These are phyloP conservation scores for Aurelia sp. DNA, from an alignment of 30 jellyfish, hydroid and myxozoan genomes.

Conservation along the genomic window DNA sequence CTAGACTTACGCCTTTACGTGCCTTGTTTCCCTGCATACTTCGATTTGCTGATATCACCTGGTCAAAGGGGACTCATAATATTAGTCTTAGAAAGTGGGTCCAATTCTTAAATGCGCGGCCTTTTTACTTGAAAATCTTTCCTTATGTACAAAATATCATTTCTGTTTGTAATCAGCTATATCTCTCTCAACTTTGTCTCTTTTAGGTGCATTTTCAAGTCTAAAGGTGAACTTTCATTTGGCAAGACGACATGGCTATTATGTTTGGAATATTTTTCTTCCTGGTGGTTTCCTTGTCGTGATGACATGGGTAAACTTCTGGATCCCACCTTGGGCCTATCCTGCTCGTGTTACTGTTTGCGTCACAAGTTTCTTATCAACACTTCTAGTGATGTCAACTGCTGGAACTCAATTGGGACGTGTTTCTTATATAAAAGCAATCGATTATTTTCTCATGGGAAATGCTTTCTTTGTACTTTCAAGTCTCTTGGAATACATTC, in stretches of 20 bases:
- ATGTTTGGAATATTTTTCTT: conserved; percentile 46
- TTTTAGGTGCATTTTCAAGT: conserved; percentile 52
- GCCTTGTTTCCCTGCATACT: no score
- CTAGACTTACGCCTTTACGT: no score
- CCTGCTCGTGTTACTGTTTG: conserved; percentile 62
- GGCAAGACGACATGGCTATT: conserved; percentile 21
- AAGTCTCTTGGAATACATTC: conserved; percentile 31
- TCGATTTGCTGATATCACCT: no score
- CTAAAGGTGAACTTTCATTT: conserved; percentile 37
- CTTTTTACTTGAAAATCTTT: no score
- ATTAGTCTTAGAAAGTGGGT: no score
- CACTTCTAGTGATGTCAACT: conserved; percentile 40
- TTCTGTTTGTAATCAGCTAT: no score
- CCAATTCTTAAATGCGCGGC: no score
- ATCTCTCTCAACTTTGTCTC: not conserved
- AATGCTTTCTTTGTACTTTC: conserved; percentile 23
- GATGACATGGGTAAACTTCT: conserved; percentile 51
- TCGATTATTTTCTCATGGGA: conserved; percentile 47
- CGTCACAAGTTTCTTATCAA: conserved; percentile 54
- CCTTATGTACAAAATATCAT: no score
- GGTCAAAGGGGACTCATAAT: no score
- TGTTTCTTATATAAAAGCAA: conserved; percentile 49
- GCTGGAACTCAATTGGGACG: conserved; percentile 39
- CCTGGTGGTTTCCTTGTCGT: conserved; percentile 58
- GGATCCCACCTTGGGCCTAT: conserved; percentile 61